Conservation (phyloP, 2,113 vertebrate species). For the Aythya baeri region DNA sequence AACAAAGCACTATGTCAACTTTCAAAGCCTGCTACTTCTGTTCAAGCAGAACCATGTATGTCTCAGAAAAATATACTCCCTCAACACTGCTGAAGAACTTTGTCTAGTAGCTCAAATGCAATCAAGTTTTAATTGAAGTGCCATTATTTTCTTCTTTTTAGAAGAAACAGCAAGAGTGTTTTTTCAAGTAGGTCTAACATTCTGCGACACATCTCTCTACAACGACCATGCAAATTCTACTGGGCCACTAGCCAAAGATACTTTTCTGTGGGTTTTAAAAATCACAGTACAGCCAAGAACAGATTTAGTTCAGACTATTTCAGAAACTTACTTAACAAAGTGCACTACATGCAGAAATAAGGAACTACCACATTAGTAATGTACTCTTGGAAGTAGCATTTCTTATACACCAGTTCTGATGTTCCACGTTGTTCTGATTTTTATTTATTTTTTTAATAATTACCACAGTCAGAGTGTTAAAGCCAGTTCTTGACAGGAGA, state of each 20-base stretch:
- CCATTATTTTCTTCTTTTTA: not conserved
- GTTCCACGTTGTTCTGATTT: not conserved
- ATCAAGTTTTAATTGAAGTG: not conserved
- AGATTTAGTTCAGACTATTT: not conserved
- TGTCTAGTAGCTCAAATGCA: not conserved
- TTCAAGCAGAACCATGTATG: not conserved
- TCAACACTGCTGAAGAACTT: not conserved
- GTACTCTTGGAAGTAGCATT: fast-evolving
- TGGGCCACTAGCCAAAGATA: not conserved
- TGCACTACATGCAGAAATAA: fast-evolving
- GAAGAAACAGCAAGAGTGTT: not conserved
- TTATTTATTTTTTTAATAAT: slow-evolving; percentile 30
- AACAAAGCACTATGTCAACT: not conserved
- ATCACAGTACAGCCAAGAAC: not conserved
- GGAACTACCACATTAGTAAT: not conserved
- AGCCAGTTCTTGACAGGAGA: slow-evolving; percentile 90
- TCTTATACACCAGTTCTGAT: not conserved
- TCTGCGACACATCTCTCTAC: not conserved
- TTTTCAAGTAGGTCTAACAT: slow-evolving; percentile 6
- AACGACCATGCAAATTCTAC: not conserved
- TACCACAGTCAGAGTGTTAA: slow-evolving; percentile 95
- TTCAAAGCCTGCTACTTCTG: not conserved
- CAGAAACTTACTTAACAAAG: not conserved
- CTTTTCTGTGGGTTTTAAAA: not conserved
- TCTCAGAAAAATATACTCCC: not conserved